Conservation (phyloP, 1,140 invertebrate species). For the Plutomurus gul region DNA sequence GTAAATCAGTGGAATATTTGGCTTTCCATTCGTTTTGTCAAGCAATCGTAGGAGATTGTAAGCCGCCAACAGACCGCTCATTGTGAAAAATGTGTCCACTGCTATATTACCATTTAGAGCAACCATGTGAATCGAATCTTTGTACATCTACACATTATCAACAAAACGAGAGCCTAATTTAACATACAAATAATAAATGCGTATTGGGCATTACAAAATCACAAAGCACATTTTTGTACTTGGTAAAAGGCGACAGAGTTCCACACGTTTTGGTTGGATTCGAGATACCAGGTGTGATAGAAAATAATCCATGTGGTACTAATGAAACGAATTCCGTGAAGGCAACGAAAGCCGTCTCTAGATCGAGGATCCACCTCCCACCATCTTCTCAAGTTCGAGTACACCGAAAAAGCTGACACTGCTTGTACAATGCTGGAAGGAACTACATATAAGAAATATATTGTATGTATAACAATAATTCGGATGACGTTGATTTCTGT, state of each 20-base stretch:
- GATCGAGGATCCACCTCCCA: slow-evolving; percentile 53
- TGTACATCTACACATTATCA: background rate
- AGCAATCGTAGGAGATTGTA: slow-evolving; percentile 52
- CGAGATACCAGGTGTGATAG: slow-evolving; percentile 58
- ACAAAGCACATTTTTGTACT: background rate
- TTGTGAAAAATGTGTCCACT: slow-evolving; percentile 61
- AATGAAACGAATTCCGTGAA: slow-evolving; percentile 59
- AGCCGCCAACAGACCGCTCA: slow-evolving; percentile 55
- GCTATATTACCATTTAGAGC: slow-evolving; percentile 58
- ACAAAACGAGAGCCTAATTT: background rate
- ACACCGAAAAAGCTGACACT: slow-evolving; percentile 58
- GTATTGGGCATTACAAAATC: slow-evolving; percentile 53
- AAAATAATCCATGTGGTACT: slow-evolving; percentile 62
- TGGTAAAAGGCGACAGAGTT: background rate
- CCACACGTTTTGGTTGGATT: background rate
- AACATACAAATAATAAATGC: background rate
- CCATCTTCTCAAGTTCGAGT: slow-evolving; percentile 58
- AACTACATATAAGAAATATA: too few relatives aligned
- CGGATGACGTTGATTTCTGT: too few relatives aligned
- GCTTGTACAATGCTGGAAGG: too few relatives aligned
- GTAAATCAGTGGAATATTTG: slow-evolving; percentile 52
- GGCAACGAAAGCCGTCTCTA: slow-evolving; percentile 46
- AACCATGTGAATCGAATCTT: slow-evolving; percentile 1
- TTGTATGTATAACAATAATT: too few relatives aligned
- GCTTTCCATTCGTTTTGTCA: slow-evolving; percentile 36